These are phyloP conservation scores for Schizaphis graminum DNA, from an alignment of 2,888 invertebrate species.

Conservation along the genomic window DNA sequence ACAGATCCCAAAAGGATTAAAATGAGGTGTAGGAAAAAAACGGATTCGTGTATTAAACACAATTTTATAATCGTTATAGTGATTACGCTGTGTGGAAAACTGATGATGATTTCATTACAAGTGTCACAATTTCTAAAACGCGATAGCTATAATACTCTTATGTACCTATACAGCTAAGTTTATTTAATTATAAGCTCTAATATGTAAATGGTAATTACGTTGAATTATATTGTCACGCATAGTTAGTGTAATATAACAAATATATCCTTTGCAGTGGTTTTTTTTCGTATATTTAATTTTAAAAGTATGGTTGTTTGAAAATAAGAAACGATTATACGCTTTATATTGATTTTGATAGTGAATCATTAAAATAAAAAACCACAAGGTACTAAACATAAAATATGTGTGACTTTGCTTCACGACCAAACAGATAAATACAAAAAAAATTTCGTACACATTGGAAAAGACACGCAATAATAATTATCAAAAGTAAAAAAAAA, in stretches of 20 bases:
- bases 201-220: not conserved
- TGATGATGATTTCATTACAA: not conserved
- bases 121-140: not conserved
- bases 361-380: not conserved
- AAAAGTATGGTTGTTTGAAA: too few species aligned
- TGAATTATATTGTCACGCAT: not conserved
- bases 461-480: not conserved
- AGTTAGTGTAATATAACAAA: not conserved
- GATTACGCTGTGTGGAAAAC: not conserved
- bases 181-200: not conserved
- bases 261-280: not conserved
- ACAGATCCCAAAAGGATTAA: not conserved
- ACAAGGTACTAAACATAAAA: not conserved
- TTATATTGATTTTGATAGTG: not conserved
- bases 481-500: not conserved
- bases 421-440: not conserved
- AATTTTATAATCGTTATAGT: not conserved
- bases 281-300: too few species aligned
- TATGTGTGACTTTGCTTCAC: not conserved
- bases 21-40: not conserved
- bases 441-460: not conserved
- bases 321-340: not conserved
- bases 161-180: not conserved
- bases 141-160: not conserved
- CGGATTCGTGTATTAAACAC: not conserved